phyloP scores from a whole-genome alignment of 2,113 vertebrate genomes.

The Protobothrops mucrosquamatus region DNA sequence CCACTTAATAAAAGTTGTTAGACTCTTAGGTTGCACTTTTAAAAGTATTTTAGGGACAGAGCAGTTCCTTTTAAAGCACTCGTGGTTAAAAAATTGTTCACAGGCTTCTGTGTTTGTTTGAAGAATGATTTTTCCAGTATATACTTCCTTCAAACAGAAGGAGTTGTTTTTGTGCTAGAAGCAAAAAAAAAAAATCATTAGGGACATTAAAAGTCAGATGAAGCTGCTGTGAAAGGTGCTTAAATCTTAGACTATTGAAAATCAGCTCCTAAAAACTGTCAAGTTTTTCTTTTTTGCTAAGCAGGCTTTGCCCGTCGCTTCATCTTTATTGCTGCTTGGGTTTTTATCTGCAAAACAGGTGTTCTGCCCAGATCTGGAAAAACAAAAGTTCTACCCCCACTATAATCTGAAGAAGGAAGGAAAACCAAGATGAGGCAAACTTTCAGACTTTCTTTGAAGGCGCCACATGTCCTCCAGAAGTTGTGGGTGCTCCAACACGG shows the following conservation, averaged over 20 bases:
- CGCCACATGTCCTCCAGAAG: background rate
- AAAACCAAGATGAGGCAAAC: background rate
- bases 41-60: background rate
- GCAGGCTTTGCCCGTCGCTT: background rate
- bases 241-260: background rate
- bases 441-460: background rate
- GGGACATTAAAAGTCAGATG: background rate
- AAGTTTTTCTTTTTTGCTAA: background rate
- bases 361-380: background rate
- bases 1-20: background rate
- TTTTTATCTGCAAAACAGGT: background rate
- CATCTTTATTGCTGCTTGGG: background rate
- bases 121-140: background rate
- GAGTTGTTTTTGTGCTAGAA: background rate
- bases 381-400: background rate
- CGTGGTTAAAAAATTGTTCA: background rate
- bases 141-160: background rate
- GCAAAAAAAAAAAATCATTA: background rate
- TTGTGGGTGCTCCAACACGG: too few relatives aligned
- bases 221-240: background rate
- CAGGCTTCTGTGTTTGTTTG: background rate
- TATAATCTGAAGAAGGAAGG: background rate
- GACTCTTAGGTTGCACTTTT: background rate
- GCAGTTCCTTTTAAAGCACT: background rate
- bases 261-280: background rate